Evolutionary conservation across 1,140 invertebrate genomes (phyloP).

Genomic region (Drosophila rufa): DNA sequence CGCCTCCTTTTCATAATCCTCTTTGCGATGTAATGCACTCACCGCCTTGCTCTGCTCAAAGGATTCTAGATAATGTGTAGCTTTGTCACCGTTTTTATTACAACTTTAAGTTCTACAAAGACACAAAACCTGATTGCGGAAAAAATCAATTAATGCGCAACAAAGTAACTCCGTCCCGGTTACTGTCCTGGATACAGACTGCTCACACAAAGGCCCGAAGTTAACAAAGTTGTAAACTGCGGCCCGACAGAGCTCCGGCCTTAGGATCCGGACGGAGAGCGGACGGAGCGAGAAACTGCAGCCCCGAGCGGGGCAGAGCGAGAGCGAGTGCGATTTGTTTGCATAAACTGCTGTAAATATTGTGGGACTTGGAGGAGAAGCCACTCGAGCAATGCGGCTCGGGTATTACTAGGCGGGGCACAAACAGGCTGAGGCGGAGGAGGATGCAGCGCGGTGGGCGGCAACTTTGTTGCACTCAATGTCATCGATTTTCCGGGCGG

Average conservation of each 20-base stretch:
- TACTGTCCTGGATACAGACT: conserved; percentile 83
- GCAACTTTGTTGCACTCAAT: conserved; percentile 84
- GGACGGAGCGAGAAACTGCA: conserved; percentile 5
- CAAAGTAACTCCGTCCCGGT: conserved; percentile 83
- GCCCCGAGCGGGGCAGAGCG: conserved; percentile 27
- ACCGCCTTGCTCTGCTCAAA: conserved; percentile 11
- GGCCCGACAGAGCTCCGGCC: conserved; percentile 34
- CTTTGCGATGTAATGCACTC: not conserved
- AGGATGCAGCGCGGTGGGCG: conserved; percentile 52
- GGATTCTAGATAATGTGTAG: conserved; percentile 25
- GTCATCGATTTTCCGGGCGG: conserved; percentile 79
- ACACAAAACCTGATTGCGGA: conserved; percentile 42
- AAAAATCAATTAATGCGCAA: conserved; percentile 82
- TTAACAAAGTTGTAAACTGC: conserved; percentile 81
- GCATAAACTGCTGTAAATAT: conserved; percentile 63
- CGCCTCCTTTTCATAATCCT: not conserved
- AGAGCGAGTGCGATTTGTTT: conserved; percentile 59
- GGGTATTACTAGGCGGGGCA: conserved; percentile 61
- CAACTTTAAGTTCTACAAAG: conserved; percentile 32
- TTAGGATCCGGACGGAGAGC: conserved; percentile 53
- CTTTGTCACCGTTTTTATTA: conserved; percentile 38
- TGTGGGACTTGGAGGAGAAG: conserved; percentile 46
- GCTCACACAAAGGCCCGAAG: conserved; percentile 70
- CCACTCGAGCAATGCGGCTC: conserved; percentile 6
- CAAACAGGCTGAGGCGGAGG: conserved; percentile 22